Conservation (phyloP, 2,888 invertebrate genomes). For the Caenorhabditis zanzibari region DNA sequence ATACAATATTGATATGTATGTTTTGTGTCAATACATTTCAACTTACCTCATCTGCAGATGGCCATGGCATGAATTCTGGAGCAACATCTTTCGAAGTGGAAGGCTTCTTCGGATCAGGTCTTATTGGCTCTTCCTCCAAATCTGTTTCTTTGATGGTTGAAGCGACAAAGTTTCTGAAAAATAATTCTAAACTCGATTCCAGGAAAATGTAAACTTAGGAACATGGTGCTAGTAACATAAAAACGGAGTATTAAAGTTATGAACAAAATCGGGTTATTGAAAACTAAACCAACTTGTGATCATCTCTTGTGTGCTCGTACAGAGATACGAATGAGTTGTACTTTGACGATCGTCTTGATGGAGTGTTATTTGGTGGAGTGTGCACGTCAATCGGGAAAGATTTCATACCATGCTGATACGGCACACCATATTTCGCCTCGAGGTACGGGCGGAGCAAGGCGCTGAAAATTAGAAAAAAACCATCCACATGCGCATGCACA, state of each 20-base stretch:
- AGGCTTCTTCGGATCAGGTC: neutral
- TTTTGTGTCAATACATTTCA: no score
- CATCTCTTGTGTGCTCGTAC: slow-evolving; percentile 62
- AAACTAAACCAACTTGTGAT: slow-evolving; percentile 61
- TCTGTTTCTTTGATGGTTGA: slow-evolving; percentile 30
- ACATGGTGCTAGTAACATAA: slow-evolving; percentile 10
- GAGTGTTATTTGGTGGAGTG: slow-evolving; percentile 49
- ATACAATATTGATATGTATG: no score
- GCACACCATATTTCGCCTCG: slow-evolving; percentile 64
- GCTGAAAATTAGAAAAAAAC: slow-evolving; percentile 47
- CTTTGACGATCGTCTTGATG: slow-evolving; percentile 50
- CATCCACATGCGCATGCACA: slow-evolving; percentile 40
- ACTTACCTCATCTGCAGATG: slow-evolving; percentile 80
- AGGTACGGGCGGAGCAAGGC: slow-evolving; percentile 66
- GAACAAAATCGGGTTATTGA: slow-evolving; percentile 5
- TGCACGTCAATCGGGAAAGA: slow-evolving; percentile 63
- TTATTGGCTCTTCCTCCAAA: slow-evolving; percentile 7
- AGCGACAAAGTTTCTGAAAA: slow-evolving; percentile 23
- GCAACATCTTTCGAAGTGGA: slow-evolving; percentile 30
- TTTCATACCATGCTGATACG: slow-evolving; percentile 60
- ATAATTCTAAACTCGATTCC: neutral
- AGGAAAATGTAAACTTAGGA: no score
- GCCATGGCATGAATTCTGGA: slow-evolving; percentile 82
- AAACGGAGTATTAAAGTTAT: neutral
- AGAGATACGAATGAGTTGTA: slow-evolving; percentile 62